Base-by-base conservation (phyloP, 2,888 invertebrate genomes). In the Scotopteryx bipunctaria region DNA sequence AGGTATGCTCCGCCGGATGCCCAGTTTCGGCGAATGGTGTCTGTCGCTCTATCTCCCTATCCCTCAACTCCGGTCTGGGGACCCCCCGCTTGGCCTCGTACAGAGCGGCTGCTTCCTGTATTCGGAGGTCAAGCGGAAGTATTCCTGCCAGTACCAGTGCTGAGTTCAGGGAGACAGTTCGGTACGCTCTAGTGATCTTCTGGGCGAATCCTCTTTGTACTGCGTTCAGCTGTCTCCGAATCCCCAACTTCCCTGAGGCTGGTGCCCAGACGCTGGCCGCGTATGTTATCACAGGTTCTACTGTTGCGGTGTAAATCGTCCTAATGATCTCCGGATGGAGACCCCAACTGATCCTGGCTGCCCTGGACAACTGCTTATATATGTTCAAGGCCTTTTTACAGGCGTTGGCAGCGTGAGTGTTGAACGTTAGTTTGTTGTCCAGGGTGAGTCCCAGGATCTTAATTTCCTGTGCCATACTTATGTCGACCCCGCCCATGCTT, bases 291-390 rank as follows among this genome's bases (percentile, higher is more conserved):
- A 36, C 13, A 5, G 36, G 36, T 11, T 27, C 41, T 5, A 23
- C 23, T 23, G 23, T 8, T 5, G 23, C 23, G 2, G 19, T 19
- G 19, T 42, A 36, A 53, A 35, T 37, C 40, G 45, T 45, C 46
- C 41, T 49, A 49, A 48, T 52, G 48, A 48, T 43, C 27, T 27
- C 48, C 46, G 55, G 52, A 43, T 56, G 51, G 33, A 55, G 51
- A 48, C 51, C 51, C 17, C 27, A 53, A 13, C 33, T 33, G 16
- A 17, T 11, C 17, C 17, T 33, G 8, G 35, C 35, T 9, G 35
- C 19, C 16, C 47, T 54, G 44, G 25, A 17, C 2, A 35, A 5
- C 8, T 15, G 23, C 17, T 45, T 37, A 6, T 32, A 42, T 1
- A 42, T 23, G 21, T 27, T 14, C 5, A 21, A 6, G 1, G 29